phyloP scores from a whole-genome alignment of 1,140 invertebrate species.

The Drosophila lini region DNA sequence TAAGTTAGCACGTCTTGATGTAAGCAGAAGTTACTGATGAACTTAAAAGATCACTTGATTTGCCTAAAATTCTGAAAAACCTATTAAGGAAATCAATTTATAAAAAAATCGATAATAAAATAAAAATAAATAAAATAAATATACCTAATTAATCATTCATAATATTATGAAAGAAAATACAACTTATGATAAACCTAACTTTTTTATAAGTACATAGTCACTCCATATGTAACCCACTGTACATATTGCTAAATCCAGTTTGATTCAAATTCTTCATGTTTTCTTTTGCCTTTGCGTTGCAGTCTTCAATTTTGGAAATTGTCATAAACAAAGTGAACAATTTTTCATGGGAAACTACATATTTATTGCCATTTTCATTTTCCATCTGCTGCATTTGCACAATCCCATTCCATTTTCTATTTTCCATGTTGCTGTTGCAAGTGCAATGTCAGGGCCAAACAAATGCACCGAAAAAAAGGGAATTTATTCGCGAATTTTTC shows the following conservation, averaged over 20 bases:
- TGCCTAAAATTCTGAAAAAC: not conserved
- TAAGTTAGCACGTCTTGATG: too few species aligned
- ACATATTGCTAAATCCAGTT: slow-evolving; percentile 12
- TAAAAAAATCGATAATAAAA: not conserved
- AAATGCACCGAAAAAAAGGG: slow-evolving; percentile 40
- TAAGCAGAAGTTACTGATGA: not conserved
- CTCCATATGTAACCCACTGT: slow-evolving; percentile 15
- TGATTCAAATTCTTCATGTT: not conserved
- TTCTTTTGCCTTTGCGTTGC: not conserved
- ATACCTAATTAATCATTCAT: not conserved
- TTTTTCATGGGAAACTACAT: slow-evolving; percentile 40
- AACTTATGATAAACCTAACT: not conserved
- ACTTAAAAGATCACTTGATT: not conserved
- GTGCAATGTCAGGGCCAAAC: slow-evolving; percentile 72
- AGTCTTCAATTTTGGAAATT: slow-evolving; percentile 34
- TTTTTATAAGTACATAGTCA: not conserved
- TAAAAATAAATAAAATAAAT: not conserved
- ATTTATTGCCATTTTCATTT: slow-evolving; percentile 39
- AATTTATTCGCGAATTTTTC: slow-evolving; percentile 56
- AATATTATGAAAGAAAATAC: too few species aligned
- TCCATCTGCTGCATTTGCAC: slow-evolving; percentile 17
- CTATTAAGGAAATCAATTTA: not conserved
- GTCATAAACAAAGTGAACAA: slow-evolving; percentile 52
- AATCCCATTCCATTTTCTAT: slow-evolving; percentile 21
- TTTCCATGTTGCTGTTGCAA: slow-evolving; percentile 37